Evolutionary conservation across 2,113 vertebrate species (phyloP), one percentile per base, ranked within the genome.

Genomic region (Ptychochromis oligacanthus): DNA sequence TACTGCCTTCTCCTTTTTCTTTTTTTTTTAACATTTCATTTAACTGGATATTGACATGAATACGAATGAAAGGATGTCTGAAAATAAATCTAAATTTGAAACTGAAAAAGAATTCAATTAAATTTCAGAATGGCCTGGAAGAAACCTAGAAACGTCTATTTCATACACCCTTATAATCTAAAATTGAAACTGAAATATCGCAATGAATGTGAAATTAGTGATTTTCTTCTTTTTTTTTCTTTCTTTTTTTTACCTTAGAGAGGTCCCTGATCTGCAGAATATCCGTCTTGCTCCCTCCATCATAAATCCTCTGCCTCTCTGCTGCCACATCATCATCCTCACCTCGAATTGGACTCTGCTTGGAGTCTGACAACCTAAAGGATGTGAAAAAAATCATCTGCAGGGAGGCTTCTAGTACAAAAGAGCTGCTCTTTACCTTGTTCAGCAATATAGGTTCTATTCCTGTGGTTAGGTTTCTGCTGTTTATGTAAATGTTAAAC

Each of bases 261-360:
- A 99, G 94, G 88, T 98, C 96, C 87, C 94, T 94, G 81, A 99
- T 93, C 80, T 95, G 95, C 89, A 99, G 94, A 88, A 99, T 95
- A 95, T 98, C 96, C 2, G 79, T 95, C 94, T 96, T 97, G 88
- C 93, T 97, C 15, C 93, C 95, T 52, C 97, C 97, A 10, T 87
- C 95, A 82, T 96, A 91, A 89, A 99, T 95, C 87, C 97, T 96
- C 92, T 94, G 92, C 87, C 98, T 96, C 95, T 99, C 98, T 87
- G 96, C 95, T 77, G 97, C 96, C 59, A 99, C 97, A 8, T 98
- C 97, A 2, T 97, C 96, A 5, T 99, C 98, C 93, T 99, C 97
- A 77, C 95, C 95, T 60, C 46, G 52, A 61, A 95, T 54, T 5
- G 93, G 86, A 59, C 87, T 57, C 56, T 86, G 93, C 1, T 75